Evolutionary conservation across 1,140 invertebrate species (phyloP).

Genomic region (Bombus polaris): DNA sequence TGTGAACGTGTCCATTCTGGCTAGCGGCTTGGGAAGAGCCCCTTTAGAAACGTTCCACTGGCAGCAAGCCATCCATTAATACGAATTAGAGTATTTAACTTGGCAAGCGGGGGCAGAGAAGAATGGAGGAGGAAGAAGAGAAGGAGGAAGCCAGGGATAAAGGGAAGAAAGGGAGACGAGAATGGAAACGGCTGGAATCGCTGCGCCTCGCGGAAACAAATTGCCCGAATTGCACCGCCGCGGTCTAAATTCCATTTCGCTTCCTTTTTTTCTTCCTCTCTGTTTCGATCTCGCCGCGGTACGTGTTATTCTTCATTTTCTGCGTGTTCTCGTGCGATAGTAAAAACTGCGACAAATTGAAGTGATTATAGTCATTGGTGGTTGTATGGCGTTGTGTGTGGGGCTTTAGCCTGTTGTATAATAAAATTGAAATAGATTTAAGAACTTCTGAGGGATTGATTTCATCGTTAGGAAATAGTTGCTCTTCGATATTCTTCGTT

Average conservation of each 20-base stretch:
- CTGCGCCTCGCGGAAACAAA: constrained; percentile 27
- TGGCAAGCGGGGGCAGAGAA: constrained; percentile 46
- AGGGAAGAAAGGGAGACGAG: constrained; percentile 18
- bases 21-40: constrained; percentile 54
- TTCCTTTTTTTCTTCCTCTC: not conserved
- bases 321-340: not conserved
- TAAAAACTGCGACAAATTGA: not conserved
- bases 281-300: not conserved
- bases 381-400: not conserved
- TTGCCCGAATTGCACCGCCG: constrained; percentile 24
- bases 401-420: rapidly evolving
- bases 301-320: not conserved
- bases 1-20: constrained; percentile 43
- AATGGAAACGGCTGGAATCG: constrained; percentile 45
- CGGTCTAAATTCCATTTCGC: not conserved
- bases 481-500: too few relatives aligned
- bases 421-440: not conserved
- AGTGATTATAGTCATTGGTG: not conserved
- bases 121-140: constrained; percentile 1
- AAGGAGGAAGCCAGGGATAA: constrained; percentile 4
- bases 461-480: too few relatives aligned
- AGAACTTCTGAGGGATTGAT: too few relatives aligned
- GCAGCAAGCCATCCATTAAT: constrained; percentile 78
- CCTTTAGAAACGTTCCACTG: constrained; percentile 69
- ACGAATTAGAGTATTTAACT: constrained; percentile 79